These are phyloP conservation scores for Yoshiicerus persimilis DNA, from an alignment of 1,140 invertebrate genomes.

Conservation along the genomic window DNA sequence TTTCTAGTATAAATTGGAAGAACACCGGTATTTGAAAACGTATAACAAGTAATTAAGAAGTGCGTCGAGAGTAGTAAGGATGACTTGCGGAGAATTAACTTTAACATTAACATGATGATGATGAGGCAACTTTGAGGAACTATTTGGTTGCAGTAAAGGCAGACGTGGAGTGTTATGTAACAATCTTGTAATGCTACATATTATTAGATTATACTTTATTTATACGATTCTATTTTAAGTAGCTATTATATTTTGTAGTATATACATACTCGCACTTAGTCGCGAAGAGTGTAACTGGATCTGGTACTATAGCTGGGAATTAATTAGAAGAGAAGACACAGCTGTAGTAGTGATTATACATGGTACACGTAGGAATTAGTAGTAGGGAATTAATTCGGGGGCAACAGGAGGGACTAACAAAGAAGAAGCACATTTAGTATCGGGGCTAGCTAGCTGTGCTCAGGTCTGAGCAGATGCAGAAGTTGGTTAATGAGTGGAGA, in stretches of 20 bases:
- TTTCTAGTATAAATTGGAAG: neutral
- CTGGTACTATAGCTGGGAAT: too few relatives aligned
- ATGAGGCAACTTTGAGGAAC: conserved; percentile 17
- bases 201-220: neutral
- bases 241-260: neutral
- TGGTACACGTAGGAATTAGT: neutral
- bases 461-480: conserved; percentile 42
- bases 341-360: neutral
- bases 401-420: neutral
- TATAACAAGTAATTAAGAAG: neutral
- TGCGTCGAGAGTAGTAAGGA: neutral
- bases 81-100: neutral
- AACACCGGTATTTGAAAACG: neutral
- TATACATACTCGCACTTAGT: too few relatives aligned
- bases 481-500: conserved; percentile 47
- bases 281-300: too few relatives aligned
- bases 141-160: conserved; percentile 22
- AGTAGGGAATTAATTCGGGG: neutral
- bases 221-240: neutral
- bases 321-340: neutral
- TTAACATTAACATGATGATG: neutral
- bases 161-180: neutral
- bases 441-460: neutral
- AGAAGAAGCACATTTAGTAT: neutral
- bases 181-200: neutral